Base-by-base conservation (phyloP, 2,888 invertebrate species). In the Macrophya alboannulata region DNA sequence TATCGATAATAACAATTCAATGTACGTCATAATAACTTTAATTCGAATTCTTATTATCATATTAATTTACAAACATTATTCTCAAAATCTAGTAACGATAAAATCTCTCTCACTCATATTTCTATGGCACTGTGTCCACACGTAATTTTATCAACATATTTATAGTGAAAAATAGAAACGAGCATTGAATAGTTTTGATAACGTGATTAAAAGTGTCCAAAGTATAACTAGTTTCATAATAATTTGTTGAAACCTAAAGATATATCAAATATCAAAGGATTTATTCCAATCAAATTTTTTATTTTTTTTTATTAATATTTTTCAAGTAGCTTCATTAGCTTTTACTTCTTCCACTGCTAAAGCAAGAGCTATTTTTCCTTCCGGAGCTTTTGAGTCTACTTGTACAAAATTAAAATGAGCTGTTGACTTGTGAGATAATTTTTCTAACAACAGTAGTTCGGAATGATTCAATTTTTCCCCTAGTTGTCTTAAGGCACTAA, bases 371-470 rank as follows among this genome's bases (percentile, higher is more conserved):
- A 90, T 89, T 87, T 89, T 88, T 72, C 89, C 90, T 85, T 90
- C 91, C 81, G 91, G 90, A 43, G 89, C 71, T 85, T 87, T 92
- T 84, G 94, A 94, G 74, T 92, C 90, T 31, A 95, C 92, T 90
- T 94, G 93, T 40, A 94, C 92, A 90, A 95, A 95, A 88, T 92
- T 93, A 86, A 92, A 92, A 65, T 94, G 92, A 37, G 92, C 91
- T 81, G 94, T 92, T 10, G 91, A 91, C 76, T 92, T 92, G 84
- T 93, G 90, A 43, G 94, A 94, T 87, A 94, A 92, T 87, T 93
- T 94, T 88, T 95, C 94, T 71, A 95, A 88, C 88, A 95, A 94
- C 86, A 94, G 94, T 77, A 95, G 88, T 88, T 95, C 95, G 8
- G 91, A 90, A 5, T 93, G 90, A 40, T 94, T 93, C 65, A 95